phyloP scores from a whole-genome alignment of 2,797 vertebrate genomes.

The Xyrichtys novacula region DNA sequence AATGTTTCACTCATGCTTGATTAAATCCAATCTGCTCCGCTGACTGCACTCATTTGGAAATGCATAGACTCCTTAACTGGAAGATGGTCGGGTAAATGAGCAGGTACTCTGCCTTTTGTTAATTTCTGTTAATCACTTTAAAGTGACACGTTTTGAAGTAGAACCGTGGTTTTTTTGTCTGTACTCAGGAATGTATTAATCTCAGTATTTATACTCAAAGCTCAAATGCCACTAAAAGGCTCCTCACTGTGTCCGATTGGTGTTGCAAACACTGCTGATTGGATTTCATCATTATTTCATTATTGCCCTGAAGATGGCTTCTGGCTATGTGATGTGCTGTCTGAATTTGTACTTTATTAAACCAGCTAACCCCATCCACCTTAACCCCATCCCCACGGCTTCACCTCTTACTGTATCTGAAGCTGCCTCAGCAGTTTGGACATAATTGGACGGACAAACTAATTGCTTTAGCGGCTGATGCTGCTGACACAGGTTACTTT shows the following conservation, averaged over 20 bases:
- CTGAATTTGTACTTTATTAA: slow-evolving; percentile 64
- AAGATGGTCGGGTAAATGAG: neutral
- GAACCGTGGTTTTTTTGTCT: slow-evolving; percentile 17
- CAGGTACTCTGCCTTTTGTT: slow-evolving; percentile 13
- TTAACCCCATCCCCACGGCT: slow-evolving; percentile 28
- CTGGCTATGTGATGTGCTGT: slow-evolving; percentile 47
- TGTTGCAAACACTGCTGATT: slow-evolving; percentile 60
- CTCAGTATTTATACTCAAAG: slow-evolving; percentile 27
- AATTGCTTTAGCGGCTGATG: slow-evolving; percentile 37
- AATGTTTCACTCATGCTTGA: slow-evolving; percentile 22
- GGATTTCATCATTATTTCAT: slow-evolving; percentile 72
- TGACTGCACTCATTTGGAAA: neutral
- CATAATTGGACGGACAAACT: slow-evolving; percentile 61
- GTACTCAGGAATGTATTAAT: slow-evolving; percentile 21
- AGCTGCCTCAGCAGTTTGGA: slow-evolving; percentile 63
- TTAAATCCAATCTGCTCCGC: slow-evolving; percentile 9
- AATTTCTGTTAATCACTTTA: slow-evolving; percentile 38
- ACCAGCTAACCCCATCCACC: slow-evolving; percentile 34
- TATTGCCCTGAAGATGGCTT: slow-evolving; percentile 66
- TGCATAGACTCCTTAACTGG: neutral
- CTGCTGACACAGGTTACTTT: slow-evolving; percentile 43
- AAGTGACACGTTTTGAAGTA: slow-evolving; percentile 40
- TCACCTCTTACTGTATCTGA: slow-evolving; percentile 32
- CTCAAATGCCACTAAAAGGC: slow-evolving; percentile 23
- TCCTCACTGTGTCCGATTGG: slow-evolving; percentile 36